These are phyloP conservation scores for Thymelicus lineola DNA, from an alignment of 2,888 invertebrate genomes.

Conservation along the genomic window DNA sequence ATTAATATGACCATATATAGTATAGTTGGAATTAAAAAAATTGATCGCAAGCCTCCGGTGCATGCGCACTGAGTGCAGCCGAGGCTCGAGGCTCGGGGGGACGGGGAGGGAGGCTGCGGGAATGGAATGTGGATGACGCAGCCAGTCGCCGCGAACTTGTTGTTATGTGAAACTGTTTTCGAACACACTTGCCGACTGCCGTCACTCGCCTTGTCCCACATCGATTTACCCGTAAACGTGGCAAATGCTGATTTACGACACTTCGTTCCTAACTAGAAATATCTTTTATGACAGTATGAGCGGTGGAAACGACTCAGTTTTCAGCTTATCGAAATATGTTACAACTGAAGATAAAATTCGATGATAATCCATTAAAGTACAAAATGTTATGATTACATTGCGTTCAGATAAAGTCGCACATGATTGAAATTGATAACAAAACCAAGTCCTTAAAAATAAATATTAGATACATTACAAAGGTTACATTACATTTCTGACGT, in stretches of 20 bases:
- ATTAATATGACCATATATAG: conserved; percentile 10
- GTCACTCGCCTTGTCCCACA: conserved; percentile 48
- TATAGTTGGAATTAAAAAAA: conserved; percentile 49
- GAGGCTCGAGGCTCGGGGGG: conserved; percentile 50
- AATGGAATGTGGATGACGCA: conserved; percentile 82
- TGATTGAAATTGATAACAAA: background rate
- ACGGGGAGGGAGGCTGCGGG: conserved; percentile 62
- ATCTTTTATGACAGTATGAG: background rate
- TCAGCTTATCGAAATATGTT: background rate
- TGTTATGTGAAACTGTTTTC: conserved; percentile 78
- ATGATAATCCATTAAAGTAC: background rate
- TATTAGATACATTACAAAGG: background rate
- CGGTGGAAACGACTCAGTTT: background rate
- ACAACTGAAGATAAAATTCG: background rate
- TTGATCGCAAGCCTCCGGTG: conserved; percentile 67
- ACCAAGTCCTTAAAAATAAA: background rate
- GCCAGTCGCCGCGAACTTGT: conserved; percentile 76
- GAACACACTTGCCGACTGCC: conserved; percentile 59
- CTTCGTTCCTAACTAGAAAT: background rate
- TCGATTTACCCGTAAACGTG: conserved; percentile 30
- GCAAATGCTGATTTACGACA: conserved; percentile 18
- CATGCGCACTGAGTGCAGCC: conserved; percentile 75
- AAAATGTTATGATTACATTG: background rate
- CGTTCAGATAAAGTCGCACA: too few species aligned
- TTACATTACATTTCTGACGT: conserved; percentile 6